Evolutionary conservation across 2,888 invertebrate species (phyloP), one percentile per base, ranked within the genome.

Genomic region (Tiphia femorata): DNA sequence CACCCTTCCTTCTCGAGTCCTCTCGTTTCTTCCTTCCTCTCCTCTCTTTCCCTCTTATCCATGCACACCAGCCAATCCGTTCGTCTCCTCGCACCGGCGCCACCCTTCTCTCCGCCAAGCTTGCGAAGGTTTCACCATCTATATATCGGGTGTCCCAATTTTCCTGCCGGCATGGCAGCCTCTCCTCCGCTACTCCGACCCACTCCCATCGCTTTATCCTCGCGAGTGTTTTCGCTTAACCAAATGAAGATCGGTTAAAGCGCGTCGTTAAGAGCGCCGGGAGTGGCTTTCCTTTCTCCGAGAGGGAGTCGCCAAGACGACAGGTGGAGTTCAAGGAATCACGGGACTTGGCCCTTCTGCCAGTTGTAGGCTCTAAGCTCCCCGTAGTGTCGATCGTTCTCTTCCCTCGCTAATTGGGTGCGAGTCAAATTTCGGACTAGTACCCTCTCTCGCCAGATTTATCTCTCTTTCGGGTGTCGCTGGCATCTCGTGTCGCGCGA

Each of bases 201-300:
- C n/a, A n/a, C n/a, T n/a, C n/a, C n/a, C 55, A 43, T 48, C 52
- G 51, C 51, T 62, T 58, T 52, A 62, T 65, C 56, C 47, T 47
- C 38, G 58, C 70, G 67, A 70, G 61, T 63, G 72, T 72, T 73
- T 70, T 72, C 72, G 72, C 70, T 74, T 72, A 74, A 72, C 68
- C 66, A 54, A 66, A 70, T 59, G 70, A 66, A 70, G 59, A 66
- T 58, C 55, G 60, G 52, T 62, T 64, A 64, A 57, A 72, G 72
- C 64, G 64, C 62, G 58, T 73, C 61, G 62, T 70, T 72, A 70
- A 67, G 61, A 62, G 54, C 60, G 52, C 62, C 55, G 55, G 52
- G 55, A n/a, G n/a, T 58, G 59, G 60, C 71, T 72, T 72, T 66
- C 66, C 63, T 62, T 58, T 48, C n/a, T n/a, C n/a, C n/a, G n/a